Conservation (phyloP, 2,888 invertebrate species). For the Dyspetes luteomarginatus region DNA sequence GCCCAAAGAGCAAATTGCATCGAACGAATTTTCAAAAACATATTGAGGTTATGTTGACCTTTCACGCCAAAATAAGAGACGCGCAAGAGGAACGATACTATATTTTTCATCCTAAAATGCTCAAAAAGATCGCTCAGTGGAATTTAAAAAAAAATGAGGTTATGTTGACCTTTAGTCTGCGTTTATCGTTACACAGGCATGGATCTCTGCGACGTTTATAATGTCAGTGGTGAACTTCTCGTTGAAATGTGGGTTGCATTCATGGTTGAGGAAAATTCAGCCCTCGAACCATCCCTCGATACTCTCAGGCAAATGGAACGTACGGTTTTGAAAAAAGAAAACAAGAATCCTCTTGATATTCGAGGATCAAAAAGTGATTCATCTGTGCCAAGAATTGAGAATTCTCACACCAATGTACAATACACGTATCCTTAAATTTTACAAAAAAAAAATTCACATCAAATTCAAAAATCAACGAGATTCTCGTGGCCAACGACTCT, state of each 20-base stretch:
- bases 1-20: too few relatives aligned
- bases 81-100: too few relatives aligned
- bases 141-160: neutral
- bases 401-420: slow-evolving; percentile 14
- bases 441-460: slow-evolving; percentile 42
- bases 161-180: neutral
- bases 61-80: too few relatives aligned
- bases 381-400: slow-evolving; percentile 5
- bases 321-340: slow-evolving; percentile 59
- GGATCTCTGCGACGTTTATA: slow-evolving; percentile 74
- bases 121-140: too few relatives aligned
- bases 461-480: slow-evolving; percentile 4
- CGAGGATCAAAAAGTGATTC: neutral
- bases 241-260: slow-evolving; percentile 79
- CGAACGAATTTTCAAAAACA: neutral
- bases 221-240: slow-evolving; percentile 75
- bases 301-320: slow-evolving; percentile 73
- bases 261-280: slow-evolving; percentile 65
- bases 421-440: slow-evolving; percentile 73
- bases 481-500: too few relatives aligned
- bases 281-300: slow-evolving; percentile 71
- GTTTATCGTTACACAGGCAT: slow-evolving; percentile 70
- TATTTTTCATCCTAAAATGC: too few relatives aligned
- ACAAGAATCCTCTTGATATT: slow-evolving; percentile 6
- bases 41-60: neutral